Evolutionary conservation across 2,113 vertebrate species (phyloP).

Genomic region (Osmerus eperlanus): DNA sequence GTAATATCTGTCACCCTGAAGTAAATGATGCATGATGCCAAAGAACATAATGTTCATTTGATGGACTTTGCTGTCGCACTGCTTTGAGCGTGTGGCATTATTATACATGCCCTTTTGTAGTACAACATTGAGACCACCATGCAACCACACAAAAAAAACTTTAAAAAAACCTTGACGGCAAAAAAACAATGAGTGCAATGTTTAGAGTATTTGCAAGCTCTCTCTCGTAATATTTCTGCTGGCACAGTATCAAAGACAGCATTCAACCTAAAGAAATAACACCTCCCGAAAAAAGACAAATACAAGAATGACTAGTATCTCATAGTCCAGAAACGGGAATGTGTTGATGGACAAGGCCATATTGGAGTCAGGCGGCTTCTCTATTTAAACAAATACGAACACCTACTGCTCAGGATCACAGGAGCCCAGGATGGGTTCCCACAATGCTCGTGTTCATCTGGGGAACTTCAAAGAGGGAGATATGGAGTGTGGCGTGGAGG

Average conservation of each 20-base stretch:
- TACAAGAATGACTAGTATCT: slow-evolving; percentile 47
- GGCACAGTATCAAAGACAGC: slow-evolving; percentile 47
- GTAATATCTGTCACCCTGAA: not conserved
- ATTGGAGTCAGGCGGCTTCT: slow-evolving; percentile 34
- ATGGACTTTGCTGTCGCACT: slow-evolving; percentile 5
- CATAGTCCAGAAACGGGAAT: slow-evolving; percentile 40
- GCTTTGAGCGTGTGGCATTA: slow-evolving; percentile 31
- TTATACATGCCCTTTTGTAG: slow-evolving; percentile 22
- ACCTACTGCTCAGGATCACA: slow-evolving; percentile 44
- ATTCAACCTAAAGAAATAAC: slow-evolving; percentile 12
- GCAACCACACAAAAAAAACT: slow-evolving; percentile 18
- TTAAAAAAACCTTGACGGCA: slow-evolving; percentile 30
- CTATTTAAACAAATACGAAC: slow-evolving; percentile 46
- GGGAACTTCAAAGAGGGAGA: slow-evolving; percentile 60
- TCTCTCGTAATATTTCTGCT: slow-evolving; percentile 37
- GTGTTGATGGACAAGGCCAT: slow-evolving; percentile 51
- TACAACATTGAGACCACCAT: slow-evolving; percentile 14
- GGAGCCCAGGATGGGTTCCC: slow-evolving; percentile 27
- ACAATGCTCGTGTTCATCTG: slow-evolving; percentile 39
- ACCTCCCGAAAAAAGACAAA: slow-evolving; percentile 36
- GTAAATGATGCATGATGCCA: not conserved
- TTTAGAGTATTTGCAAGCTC: slow-evolving; percentile 56
- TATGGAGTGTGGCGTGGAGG: slow-evolving; percentile 44
- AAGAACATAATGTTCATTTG: not conserved
- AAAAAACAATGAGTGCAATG: slow-evolving; percentile 41